Percentiles rank a stretch among this genome's conserved stretches.
These are phyloP conservation scores for Manduca sexta DNA, from an alignment of 1,140 invertebrate genomes.

Conservation along the genomic window DNA sequence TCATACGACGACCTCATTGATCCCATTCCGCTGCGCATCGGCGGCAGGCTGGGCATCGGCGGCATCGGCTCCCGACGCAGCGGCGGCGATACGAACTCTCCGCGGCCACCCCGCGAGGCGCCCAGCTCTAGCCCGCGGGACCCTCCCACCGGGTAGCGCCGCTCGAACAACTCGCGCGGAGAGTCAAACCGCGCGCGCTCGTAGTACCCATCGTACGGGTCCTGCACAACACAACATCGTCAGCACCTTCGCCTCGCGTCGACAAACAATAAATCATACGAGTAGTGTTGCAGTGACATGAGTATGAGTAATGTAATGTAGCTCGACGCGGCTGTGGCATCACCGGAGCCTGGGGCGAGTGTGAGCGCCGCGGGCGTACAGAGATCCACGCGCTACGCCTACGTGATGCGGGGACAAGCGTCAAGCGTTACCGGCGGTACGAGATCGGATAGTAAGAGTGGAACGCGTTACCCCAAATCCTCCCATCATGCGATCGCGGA, in stretches of 20 bases:
- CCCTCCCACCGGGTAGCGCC: conserved; percentile 81
- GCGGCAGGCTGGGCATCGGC: conserved; percentile 76
- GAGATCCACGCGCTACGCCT: conserved; percentile 42
- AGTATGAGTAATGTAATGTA: background rate
- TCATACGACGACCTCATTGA: conserved; percentile 80
- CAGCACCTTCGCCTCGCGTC: background rate
- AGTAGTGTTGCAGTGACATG: conserved; percentile 3
- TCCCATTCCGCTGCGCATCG: conserved; percentile 74
- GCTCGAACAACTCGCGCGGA: conserved; percentile 84
- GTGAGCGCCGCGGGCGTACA: conserved; percentile 35
- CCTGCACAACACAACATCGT: conserved; percentile 64
- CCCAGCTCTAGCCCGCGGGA: conserved; percentile 75
- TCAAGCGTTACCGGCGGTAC: conserved; percentile 4
- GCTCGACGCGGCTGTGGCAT: conserved; percentile 23
- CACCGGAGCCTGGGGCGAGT: conserved; percentile 33
- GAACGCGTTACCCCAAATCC: conserved; percentile 84
- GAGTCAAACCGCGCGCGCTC: conserved; percentile 84
- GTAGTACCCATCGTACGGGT: conserved; percentile 86
- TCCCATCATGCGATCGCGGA: conserved; percentile 89
- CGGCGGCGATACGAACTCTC: conserved; percentile 79
- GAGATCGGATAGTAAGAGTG: conserved; percentile 26
- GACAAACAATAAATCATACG: conserved; percentile 2
- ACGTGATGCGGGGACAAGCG: conserved; percentile 35
- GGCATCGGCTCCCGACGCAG: conserved; percentile 78
- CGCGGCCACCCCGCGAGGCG: conserved; percentile 76